Conservation (phyloP, 2,888 invertebrate genomes). For the Troides helena region DNA sequence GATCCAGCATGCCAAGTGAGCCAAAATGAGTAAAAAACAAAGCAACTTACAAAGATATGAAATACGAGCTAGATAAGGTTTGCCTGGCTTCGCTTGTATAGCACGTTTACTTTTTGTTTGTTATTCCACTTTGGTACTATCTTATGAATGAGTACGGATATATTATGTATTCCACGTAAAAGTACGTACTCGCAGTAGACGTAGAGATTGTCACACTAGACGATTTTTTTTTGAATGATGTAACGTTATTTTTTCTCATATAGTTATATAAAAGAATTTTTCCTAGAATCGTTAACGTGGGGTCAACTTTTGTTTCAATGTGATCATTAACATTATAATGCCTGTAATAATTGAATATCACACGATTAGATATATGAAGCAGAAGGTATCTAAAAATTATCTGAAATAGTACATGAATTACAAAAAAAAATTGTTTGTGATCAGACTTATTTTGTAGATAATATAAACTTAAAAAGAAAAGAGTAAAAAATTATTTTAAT, state of each 20-base stretch:
- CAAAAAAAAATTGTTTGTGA: neutral
- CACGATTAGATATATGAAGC: no score
- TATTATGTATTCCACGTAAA: slow-evolving; percentile 18
- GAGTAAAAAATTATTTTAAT: slow-evolving; percentile 37
- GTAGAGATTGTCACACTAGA: slow-evolving; percentile 23
- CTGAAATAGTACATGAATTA: neutral
- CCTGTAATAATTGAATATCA: no score
- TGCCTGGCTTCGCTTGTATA: neutral
- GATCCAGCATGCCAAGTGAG: no score
- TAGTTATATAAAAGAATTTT: neutral
- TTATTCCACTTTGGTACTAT: slow-evolving; percentile 13
- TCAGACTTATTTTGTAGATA: neutral
- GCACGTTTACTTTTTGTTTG: slow-evolving; percentile 8
- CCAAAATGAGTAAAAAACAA: no score
- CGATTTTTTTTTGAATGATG: slow-evolving; percentile 22
- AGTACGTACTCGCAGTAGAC: slow-evolving; percentile 12
- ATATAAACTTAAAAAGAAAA: neutral
- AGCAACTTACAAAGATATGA: no score
- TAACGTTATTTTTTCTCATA: slow-evolving; percentile 1
- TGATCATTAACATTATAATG: no score
- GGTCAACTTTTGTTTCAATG: no score
- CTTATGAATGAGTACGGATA: slow-evolving; percentile 22
- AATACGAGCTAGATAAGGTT: no score
- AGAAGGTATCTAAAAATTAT: neutral
- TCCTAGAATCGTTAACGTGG: no score